These are phyloP conservation scores for Martes martes DNA, from an alignment of 2,113 vertebrate species.

Conservation along the genomic window DNA sequence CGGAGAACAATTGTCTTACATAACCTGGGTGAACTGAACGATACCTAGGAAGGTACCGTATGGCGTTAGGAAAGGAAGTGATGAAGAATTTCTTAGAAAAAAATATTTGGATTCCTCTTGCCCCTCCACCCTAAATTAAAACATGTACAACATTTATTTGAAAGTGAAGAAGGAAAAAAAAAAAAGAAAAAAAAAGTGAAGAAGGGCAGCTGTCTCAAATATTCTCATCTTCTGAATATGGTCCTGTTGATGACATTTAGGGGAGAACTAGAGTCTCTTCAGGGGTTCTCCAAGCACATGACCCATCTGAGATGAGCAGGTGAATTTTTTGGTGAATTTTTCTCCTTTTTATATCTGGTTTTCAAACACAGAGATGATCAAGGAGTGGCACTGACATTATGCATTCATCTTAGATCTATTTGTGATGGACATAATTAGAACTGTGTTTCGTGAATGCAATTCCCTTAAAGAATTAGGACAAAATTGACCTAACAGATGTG, in stretches of 20 bases:
- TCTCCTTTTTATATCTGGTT: background rate
- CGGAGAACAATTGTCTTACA: background rate
- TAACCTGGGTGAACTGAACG: background rate
- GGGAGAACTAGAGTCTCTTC: background rate
- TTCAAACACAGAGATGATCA: background rate
- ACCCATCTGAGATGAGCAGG: background rate
- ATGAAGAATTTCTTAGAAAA: background rate
- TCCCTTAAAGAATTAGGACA: constrained; percentile 53
- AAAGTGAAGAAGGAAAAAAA: background rate
- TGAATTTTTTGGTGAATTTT: background rate
- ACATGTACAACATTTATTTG: background rate
- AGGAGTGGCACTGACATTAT: background rate
- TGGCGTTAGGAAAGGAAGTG: background rate
- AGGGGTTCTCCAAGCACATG: rapidly evolving
- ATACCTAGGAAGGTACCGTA: background rate
- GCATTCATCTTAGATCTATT: background rate
- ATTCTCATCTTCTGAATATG: background rate
- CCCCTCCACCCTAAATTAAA: background rate
- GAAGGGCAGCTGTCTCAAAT: background rate
- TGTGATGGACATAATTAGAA: background rate
- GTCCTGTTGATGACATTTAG: background rate
- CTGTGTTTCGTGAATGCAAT: background rate
- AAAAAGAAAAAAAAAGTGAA: background rate
- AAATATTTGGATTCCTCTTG: background rate
- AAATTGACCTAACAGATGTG: constrained; percentile 70